Evolutionary conservation across 2,113 vertebrate genomes (phyloP).

Genomic region (Megaceryle torquata): DNA sequence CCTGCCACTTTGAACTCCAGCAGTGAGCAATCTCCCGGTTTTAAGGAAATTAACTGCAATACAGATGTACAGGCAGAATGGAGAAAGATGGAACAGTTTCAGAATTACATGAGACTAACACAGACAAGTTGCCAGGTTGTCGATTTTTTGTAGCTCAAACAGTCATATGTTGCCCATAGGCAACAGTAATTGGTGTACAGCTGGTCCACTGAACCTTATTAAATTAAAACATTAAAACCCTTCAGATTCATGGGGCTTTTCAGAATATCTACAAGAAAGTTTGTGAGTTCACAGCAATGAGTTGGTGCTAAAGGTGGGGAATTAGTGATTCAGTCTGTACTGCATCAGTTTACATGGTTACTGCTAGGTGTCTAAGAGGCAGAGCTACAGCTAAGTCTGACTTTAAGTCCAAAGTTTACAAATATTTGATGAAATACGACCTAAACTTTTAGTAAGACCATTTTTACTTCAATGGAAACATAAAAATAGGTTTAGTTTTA

Average conservation of each 20-base stretch:
- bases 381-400: background rate
- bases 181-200: conserved; percentile 55
- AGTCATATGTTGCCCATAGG: conserved; percentile 36
- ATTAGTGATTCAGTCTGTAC: background rate
- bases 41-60: conserved; percentile 15
- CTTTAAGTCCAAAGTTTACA: background rate
- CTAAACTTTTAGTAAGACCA: background rate
- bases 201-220: conserved; percentile 46
- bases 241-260: conserved; percentile 20
- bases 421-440: background rate
- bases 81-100: conserved; percentile 32
- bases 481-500: background rate
- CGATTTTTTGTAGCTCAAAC: conserved; percentile 24
- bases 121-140: conserved; percentile 41
- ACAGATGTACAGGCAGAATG: background rate
- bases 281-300: background rate
- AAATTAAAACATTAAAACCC: conserved; percentile 42
- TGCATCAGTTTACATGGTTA: background rate
- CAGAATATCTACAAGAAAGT: conserved; percentile 21
- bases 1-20: background rate
- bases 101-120: conserved; percentile 27
- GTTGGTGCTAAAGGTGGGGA: background rate
- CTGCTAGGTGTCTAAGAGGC: background rate
- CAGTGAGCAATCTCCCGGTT: background rate
- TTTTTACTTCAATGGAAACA: background rate